phyloP scores from a whole-genome alignment of 2,797 vertebrate genomes.

The Champsocephalus esox region DNA sequence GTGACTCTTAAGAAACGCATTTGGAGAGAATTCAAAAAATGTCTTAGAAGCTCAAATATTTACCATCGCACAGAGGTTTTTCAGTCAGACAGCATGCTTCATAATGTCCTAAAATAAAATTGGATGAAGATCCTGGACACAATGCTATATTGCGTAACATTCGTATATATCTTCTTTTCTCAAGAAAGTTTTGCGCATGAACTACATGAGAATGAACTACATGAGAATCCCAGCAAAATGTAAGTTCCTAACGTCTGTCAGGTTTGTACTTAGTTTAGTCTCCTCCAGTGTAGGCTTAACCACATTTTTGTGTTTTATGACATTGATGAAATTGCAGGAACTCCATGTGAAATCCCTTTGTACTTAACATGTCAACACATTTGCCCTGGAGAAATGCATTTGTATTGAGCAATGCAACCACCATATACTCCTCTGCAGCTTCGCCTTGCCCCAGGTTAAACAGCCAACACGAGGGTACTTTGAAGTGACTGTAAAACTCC shows the following conservation, averaged over 20 bases:
- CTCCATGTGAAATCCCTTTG: conserved; percentile 4
- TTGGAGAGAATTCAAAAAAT: background rate
- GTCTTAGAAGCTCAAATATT: conserved; percentile 5
- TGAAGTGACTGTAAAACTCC: conserved; percentile 20
- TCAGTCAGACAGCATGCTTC: background rate
- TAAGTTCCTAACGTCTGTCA: no score
- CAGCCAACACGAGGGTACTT: conserved; percentile 24
- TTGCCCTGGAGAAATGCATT: conserved; percentile 24
- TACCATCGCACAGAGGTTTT: background rate
- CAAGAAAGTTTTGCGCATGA: background rate
- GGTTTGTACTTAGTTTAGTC: no score
- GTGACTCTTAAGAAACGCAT: background rate
- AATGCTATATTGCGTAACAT: no score
- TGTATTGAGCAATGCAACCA: conserved; percentile 46
- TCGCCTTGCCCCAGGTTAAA: conserved; percentile 25
- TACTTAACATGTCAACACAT: background rate
- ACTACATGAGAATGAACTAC: no score
- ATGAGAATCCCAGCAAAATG: no score
- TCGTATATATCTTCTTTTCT: background rate
- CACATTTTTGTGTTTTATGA: background rate
- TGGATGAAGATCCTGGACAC: no score
- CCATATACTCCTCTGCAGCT: conserved; percentile 3
- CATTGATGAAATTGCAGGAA: conserved; percentile 5
- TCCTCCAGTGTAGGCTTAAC: no score
- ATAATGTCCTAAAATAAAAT: background rate